A percentile compares a stretch with the other conserved stretches of the same genome.
Evolutionary conservation across 2,888 invertebrate species (phyloP).

Genomic region (Zootermopsis nevadensis): DNA sequence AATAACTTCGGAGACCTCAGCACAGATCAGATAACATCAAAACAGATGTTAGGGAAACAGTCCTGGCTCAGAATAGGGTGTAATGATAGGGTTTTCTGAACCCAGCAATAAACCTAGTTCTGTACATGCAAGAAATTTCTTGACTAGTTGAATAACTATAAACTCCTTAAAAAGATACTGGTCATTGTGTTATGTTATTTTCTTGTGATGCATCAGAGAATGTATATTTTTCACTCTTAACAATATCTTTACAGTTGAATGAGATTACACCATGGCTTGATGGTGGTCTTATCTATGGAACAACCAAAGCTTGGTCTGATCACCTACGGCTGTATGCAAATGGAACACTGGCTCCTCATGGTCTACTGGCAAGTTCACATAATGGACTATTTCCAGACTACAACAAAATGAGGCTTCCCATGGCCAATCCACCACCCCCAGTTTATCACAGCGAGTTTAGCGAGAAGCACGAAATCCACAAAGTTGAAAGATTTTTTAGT

Average conservation of each 20-base stretch:
- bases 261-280: conserved; percentile 72
- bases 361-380: conserved; percentile 63
- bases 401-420: conserved; percentile 67
- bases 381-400: conserved; percentile 66
- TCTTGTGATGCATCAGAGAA: too few species aligned
- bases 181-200: too few species aligned
- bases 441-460: conserved; percentile 62
- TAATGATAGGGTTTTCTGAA: too few species aligned
- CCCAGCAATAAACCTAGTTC: too few species aligned
- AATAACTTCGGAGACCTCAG: too few species aligned
- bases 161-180: too few species aligned
- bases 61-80: too few species aligned
- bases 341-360: conserved; percentile 64
- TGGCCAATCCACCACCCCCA: conserved; percentile 71
- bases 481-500: conserved; percentile 69
- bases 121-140: too few species aligned
- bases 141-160: too few species aligned
- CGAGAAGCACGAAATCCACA: conserved; percentile 61
- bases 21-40: too few species aligned
- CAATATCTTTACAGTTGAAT: conserved; percentile 64
- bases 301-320: conserved; percentile 70
- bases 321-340: conserved; percentile 64
- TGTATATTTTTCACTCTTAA: too few species aligned
- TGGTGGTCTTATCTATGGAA: conserved; percentile 71
- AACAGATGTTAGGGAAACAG: too few species aligned